Conservation (phyloP, 92 coral and sea anemone species). For the Desmophyllum pertusum region DNA sequence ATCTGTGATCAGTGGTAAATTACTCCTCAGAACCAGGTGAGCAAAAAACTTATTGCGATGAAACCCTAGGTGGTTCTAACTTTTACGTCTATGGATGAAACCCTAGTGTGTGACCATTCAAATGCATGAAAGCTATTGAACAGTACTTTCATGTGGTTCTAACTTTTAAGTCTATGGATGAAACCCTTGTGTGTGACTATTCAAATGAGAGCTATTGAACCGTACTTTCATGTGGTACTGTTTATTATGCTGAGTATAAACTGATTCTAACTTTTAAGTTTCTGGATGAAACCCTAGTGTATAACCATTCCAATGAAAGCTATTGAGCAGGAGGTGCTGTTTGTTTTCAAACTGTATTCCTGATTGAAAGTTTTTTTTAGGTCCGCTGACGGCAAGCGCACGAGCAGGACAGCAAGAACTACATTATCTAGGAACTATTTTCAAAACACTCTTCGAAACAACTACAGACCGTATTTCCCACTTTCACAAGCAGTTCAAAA, state of each 20-base stretch:
- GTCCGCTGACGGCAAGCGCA: conserved; percentile 41
- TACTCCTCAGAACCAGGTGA: conserved; percentile 53
- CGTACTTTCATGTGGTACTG: background rate
- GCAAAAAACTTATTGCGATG: no score
- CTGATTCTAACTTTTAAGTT: background rate
- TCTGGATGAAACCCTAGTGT: background rate
- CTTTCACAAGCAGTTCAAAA: background rate
- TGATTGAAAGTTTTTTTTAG: no score
- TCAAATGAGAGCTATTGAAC: background rate
- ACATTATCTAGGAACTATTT: conserved; percentile 7
- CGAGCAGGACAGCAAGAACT: conserved; percentile 28
- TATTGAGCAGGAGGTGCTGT: background rate
- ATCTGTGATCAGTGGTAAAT: conserved; percentile 22
- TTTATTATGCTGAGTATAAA: background rate
- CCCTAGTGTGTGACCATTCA: background rate
- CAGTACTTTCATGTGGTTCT: no score
- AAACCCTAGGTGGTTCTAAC: no score
- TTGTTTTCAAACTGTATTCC: no score
- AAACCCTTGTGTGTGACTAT: background rate
- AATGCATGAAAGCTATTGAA: no score
- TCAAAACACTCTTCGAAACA: background rate
- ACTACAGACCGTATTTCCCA: background rate
- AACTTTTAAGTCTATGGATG: background rate
- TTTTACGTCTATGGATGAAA: background rate
- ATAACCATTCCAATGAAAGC: background rate